Evolutionary conservation across 1,140 invertebrate genomes (phyloP), one percentile per base, ranked within the genome.

Genomic region (Drosophila ohnishii): DNA sequence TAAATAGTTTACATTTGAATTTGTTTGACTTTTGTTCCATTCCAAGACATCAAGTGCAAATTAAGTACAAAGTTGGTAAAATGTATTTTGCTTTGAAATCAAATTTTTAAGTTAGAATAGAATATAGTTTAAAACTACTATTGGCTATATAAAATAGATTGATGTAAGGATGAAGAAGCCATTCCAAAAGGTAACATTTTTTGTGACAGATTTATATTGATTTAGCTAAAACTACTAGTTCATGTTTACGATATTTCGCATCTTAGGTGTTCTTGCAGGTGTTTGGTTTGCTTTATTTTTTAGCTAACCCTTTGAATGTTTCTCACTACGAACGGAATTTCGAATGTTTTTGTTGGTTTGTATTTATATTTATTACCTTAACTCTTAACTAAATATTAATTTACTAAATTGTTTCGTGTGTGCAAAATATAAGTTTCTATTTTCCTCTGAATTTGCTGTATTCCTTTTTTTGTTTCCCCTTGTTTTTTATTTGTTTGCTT

Each of bases 61-160:
- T 86, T 86, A 87, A 86, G 79, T 86, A 87, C 75, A 86, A 64
- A 78, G 86, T 53, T 39, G 35, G 40, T 45, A 59, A 71, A 48
- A 35, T 58, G 39, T 70, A 19, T 19, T 19, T 63, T 64, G 22
- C 48, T 37, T 53, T 53, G 30, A 34, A 56, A 67, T 45, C 51
- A 70, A 56, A 40, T 48, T 19, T 19, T 34, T 67, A 42, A 40
- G 56, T 50, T 69, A 25, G 50, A 35, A n/a, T 74, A 55, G 40
- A 8, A 74, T 72, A 75, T 62, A 76, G 73, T 62, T 75, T 70
- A 62, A 13, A 77, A 65, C 64, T 77, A 61, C 57, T 40, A 63
- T 55, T 58, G 59, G 57, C 56, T 70, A 75, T 25, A 48, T 51
- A 61, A 62, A 53, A 72, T 73, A 53, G 28, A 28, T 30, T 62